Conservation (phyloP, 2,797 vertebrate species). For the Coreius guichenoti region DNA sequence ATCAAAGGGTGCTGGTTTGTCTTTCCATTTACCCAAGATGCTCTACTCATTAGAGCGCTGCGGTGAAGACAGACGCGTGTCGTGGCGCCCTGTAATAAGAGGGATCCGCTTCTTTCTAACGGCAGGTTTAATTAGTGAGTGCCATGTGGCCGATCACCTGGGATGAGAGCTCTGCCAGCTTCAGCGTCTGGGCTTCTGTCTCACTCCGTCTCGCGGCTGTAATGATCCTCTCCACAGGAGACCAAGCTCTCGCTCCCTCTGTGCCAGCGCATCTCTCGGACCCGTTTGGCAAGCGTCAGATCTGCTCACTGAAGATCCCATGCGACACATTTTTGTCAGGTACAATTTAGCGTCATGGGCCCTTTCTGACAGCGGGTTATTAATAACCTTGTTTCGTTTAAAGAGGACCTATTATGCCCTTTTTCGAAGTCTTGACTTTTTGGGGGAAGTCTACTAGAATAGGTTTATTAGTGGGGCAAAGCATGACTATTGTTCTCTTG, state of each 20-base stretch:
- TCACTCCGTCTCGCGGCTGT: conserved; percentile 17
- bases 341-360: not conserved
- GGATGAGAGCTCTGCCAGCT: conserved; percentile 33
- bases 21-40: conserved; percentile 33
- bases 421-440: not conserved
- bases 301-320: not conserved
- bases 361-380: not conserved
- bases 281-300: not conserved
- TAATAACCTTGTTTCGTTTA: not conserved
- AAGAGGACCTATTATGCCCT: not conserved
- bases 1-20: conserved; percentile 27
- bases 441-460: not conserved
- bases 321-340: conserved; percentile 1
- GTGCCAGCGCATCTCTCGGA: not conserved
- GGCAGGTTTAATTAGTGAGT: conserved; percentile 51
- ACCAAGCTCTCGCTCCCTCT: not conserved
- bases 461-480: not conserved
- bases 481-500: too few species aligned
- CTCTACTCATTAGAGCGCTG: conserved; percentile 28
- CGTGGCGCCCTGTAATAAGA: conserved; percentile 27
- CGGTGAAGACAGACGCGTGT: not conserved
- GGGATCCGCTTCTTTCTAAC: conserved; percentile 14
- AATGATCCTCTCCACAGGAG: conserved; percentile 47
- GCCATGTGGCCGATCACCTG: conserved; percentile 51
- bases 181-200: conserved; percentile 22